phyloP scores from a whole-genome alignment of 2,888 invertebrate genomes.

The Tridacna gigas region DNA sequence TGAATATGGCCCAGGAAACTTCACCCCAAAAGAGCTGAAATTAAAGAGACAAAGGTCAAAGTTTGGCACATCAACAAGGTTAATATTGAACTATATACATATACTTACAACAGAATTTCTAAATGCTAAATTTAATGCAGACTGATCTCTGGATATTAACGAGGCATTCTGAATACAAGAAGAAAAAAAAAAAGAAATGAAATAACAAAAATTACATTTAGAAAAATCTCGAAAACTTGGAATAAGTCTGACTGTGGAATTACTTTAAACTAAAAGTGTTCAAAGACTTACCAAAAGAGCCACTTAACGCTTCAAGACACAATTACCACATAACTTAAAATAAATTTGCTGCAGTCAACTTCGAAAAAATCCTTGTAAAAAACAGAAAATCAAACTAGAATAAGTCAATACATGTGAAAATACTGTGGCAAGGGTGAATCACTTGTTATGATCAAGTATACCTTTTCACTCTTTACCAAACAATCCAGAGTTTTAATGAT shows the following conservation, averaged over 20 bases:
- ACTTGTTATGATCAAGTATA: background rate
- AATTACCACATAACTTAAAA: no score
- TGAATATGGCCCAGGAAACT: background rate
- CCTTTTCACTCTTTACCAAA: background rate
- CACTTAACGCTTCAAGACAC: no score
- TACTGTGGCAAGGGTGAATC: no score
- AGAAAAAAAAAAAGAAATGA: constrained; percentile 29
- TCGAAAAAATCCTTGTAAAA: no score
- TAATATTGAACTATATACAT: background rate
- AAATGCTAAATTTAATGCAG: constrained; percentile 80
- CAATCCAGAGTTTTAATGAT: no score
- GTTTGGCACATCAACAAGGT: background rate
- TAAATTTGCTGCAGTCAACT: no score
- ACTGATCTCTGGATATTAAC: constrained; percentile 75
- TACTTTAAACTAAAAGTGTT: background rate
- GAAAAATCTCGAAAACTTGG: background rate
- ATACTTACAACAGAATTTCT: constrained; percentile 82
- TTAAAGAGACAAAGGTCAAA: background rate
- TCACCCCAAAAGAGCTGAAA: background rate
- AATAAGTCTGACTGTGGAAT: background rate
- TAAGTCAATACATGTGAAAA: no score
- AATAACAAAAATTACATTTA: background rate
- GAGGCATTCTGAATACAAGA: constrained; percentile 63
- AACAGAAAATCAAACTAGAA: no score
- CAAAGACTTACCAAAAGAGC: background rate